Conservation (phyloP, 2,113 vertebrate species). For the Lagenorhynchus albirostris region DNA sequence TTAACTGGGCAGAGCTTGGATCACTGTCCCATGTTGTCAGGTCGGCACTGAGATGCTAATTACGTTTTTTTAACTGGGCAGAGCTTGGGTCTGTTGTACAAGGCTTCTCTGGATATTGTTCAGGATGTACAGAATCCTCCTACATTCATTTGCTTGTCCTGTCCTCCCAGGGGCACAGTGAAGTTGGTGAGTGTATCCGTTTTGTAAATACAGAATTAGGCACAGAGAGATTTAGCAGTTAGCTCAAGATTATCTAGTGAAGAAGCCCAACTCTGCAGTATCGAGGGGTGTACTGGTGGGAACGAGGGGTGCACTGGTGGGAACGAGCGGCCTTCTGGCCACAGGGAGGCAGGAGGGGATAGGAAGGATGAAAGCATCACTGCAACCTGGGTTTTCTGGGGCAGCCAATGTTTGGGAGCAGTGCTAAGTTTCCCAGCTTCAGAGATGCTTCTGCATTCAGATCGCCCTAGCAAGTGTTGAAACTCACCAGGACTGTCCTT, state of each 20-base stretch:
- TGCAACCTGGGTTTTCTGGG: not conserved
- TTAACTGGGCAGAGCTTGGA: too few species aligned
- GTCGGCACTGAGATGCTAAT: too few species aligned
- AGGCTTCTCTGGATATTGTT: not conserved
- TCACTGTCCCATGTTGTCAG: too few species aligned
- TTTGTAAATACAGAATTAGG: not conserved
- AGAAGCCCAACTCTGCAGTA: not conserved
- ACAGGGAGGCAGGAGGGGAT: not conserved
- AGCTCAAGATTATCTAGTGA: not conserved
- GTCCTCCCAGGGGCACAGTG: not conserved
- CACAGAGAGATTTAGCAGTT: not conserved
- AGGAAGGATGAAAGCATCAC: accelerated
- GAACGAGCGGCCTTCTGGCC: accelerated
- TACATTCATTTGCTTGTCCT: not conserved
- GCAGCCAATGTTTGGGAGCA: not conserved
- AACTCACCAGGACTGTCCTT: not conserved
- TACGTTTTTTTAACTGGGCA: not conserved
- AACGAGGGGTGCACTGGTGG: not conserved
- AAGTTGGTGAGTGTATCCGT: not conserved
- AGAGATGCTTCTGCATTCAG: not conserved
- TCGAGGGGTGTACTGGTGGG: not conserved
- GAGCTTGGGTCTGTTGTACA: not conserved
- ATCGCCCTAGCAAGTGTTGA: not conserved
- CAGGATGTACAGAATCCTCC: not conserved
- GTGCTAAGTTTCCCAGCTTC: not conserved